Conservation (phyloP, 2,888 invertebrate genomes). For the Noctuana brunneofusca region DNA sequence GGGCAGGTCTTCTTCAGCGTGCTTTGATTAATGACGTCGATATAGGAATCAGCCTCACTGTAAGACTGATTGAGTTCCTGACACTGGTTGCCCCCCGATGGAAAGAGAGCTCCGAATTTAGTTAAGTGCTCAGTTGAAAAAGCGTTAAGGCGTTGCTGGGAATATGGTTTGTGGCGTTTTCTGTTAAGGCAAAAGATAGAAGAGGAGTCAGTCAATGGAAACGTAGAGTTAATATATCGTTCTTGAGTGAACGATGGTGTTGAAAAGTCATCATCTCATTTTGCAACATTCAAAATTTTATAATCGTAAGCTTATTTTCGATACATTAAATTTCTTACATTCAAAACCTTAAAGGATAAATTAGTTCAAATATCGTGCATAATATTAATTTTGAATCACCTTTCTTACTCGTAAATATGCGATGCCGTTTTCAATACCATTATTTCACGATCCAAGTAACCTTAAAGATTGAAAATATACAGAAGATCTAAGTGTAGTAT, state of each 20-base stretch:
- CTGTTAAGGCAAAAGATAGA: conserved; percentile 75
- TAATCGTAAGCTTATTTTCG: too few species aligned
- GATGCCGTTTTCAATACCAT: conserved; percentile 6
- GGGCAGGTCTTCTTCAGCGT: conserved; percentile 69
- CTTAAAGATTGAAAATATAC: conserved; percentile 12
- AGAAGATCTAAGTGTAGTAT: conserved; percentile 23
- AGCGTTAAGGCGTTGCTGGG: conserved; percentile 80
- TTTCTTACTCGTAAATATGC: not conserved
- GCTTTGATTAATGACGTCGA: conserved; percentile 71
- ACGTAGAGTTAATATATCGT: conserved; percentile 25
- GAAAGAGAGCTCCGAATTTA: conserved; percentile 77
- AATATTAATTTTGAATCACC: too few species aligned
- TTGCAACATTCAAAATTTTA: not conserved
- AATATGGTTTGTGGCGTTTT: conserved; percentile 80
- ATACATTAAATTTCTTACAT: too few species aligned
- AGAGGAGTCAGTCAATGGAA: conserved; percentile 53
- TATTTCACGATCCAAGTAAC: not conserved
- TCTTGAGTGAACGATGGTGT: not conserved
- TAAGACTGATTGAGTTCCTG: conserved; percentile 77
- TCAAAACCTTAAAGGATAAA: not conserved
- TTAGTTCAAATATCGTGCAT: too few species aligned
- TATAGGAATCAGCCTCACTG: conserved; percentile 76
- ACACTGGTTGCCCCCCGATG: conserved; percentile 75
- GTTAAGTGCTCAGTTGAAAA: conserved; percentile 79
- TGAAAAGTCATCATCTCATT: not conserved